Conservation (phyloP, 53 echinoderm and acorn worm species). For the Pentamera pediparva region DNA sequence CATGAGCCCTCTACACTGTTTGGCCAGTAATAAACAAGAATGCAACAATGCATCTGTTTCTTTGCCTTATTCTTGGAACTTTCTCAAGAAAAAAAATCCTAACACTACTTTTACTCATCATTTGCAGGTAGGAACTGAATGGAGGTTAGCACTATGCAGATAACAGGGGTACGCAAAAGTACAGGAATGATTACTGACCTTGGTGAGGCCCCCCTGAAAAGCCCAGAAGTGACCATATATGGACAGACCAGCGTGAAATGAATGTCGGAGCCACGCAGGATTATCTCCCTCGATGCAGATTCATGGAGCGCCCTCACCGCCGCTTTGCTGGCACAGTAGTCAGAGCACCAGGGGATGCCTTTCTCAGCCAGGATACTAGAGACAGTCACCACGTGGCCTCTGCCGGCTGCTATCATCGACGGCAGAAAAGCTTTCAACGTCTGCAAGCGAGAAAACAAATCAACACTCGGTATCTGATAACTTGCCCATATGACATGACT, state of each 20-base stretch:
- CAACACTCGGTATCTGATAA: no score
- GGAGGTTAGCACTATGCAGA: background rate
- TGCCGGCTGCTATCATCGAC: conserved; percentile 63
- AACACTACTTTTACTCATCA: no score
- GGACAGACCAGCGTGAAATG: conserved; percentile 78
- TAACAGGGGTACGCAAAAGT: background rate
- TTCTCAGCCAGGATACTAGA: conserved; percentile 52
- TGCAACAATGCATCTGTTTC: no score
- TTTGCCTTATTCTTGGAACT: no score
- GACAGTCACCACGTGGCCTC: conserved; percentile 70
- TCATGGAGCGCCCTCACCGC: conserved; percentile 63
- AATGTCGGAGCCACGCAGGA: conserved; percentile 46
- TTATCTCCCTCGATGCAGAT: conserved; percentile 40
- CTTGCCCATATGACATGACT: no score
- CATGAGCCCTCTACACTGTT: no score
- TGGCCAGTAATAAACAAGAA: no score
- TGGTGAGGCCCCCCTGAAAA: conserved; percentile 57
- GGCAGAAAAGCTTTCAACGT: conserved; percentile 79
- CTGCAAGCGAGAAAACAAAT: conserved; percentile 7
- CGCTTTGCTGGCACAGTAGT: conserved; percentile 76
- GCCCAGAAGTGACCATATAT: conserved; percentile 70
- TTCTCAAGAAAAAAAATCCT: no score
- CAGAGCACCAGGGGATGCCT: conserved; percentile 25
- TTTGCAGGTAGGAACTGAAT: no score
- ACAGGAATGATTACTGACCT: conserved; percentile 37